Evolutionary conservation across 2,797 vertebrate genomes (phyloP), one percentile per base, ranked within the genome.

Genomic region (Distichodus sexfasciatus): DNA sequence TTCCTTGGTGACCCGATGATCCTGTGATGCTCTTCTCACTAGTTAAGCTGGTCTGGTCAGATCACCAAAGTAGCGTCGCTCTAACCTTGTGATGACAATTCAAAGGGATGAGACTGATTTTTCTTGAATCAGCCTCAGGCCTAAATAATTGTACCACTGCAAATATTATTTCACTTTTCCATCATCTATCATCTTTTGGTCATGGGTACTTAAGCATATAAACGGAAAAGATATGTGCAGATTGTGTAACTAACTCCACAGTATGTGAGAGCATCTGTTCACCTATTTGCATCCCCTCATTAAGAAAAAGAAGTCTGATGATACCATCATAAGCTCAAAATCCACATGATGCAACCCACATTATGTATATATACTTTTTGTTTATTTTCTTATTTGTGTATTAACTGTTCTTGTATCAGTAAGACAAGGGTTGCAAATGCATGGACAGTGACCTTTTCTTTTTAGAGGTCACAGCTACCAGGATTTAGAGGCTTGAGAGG

Each of bases 361-460:
- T 58, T 59, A 55, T 57, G 68, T 28, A 71, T 64, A 17, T 29
- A 67, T 71, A 69, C 61, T n/a, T 57, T 71, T 60, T 73, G 62
- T 69, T 21, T 54, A 4, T 38, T 57, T 55, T 55, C 48, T 72
- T 70, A 72, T 50, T 57, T 72, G 59, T 61, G 60, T 63, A 66
- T 80, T 76, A 75, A 66, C 62, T 62, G 76, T 76, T 40, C 8
- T 40, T 77, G 23, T 61, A 61, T 57, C 72, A 66, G n/a, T 26
- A 62, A 46, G 79, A 81, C 71, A 75, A 73, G 71, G 74, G 78
- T 74, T 81, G 66, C 36, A 24, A 69, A 67, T 58, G 66, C 61
- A 70, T 76, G 69, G 54, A 71, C 31, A 63, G 44, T 66, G 71
- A 51, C 69, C 64, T 69, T n/a, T n/a, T 59, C 54, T 63, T 36